Evolutionary conservation across 2,888 invertebrate genomes (phyloP).

Genomic region (Pristionchus mayeri): DNA sequence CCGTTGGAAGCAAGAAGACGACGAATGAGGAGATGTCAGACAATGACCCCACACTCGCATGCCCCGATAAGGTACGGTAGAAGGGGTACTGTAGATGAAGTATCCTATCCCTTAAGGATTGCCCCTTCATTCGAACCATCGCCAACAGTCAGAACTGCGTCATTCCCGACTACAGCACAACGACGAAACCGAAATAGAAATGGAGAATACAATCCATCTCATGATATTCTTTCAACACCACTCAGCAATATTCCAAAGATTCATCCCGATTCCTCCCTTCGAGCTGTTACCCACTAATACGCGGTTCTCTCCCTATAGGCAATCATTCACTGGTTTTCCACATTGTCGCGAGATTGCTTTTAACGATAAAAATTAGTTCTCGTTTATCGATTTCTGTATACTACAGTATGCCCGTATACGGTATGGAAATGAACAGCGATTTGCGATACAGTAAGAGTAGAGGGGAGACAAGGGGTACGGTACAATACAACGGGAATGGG

Average conservation of each 20-base stretch:
- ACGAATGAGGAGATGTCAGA: conserved; percentile 30
- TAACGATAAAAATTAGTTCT: conserved; percentile 16
- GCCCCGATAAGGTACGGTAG: conserved; percentile 24
- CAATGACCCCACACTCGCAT: neutral
- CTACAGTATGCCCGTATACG: conserved; percentile 22
- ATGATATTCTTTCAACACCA: neutral
- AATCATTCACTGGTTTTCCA: conserved; percentile 6
- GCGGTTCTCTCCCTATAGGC: neutral
- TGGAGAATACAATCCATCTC: neutral
- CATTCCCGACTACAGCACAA: neutral
- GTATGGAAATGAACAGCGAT: conserved; percentile 3
- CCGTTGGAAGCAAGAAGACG: conserved; percentile 1
- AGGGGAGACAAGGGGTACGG: neutral
- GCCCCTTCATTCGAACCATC: conserved; percentile 26
- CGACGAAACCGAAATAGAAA: conserved; percentile 16
- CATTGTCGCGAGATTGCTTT: neutral
- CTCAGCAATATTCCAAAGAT: neutral
- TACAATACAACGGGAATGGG: neutral
- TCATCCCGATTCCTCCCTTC: neutral
- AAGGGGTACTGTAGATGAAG: neutral
- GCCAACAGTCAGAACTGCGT: conserved; percentile 23
- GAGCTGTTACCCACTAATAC: neutral
- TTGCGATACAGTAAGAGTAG: conserved; percentile 3
- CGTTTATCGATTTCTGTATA: conserved; percentile 30
- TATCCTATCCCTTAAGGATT: neutral